These are phyloP conservation scores for Gobio gobio DNA, from an alignment of 2,113 vertebrate genomes.

Conservation along the genomic window DNA sequence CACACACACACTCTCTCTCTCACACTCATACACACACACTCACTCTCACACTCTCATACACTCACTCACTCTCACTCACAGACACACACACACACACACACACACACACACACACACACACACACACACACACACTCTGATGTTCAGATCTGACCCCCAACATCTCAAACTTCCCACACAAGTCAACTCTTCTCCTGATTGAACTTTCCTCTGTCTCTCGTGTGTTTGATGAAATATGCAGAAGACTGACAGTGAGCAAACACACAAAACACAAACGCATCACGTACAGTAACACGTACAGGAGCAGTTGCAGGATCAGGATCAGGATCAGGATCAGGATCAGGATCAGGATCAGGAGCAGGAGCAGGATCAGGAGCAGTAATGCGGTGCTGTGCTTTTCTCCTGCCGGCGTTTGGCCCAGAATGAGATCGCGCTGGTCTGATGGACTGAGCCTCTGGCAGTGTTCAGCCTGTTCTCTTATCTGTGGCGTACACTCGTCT, in stretches of 20 bases:
- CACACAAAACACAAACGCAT: not conserved
- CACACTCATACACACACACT: no score
- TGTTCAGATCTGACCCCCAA: not conserved
- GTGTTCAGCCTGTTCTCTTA: conserved; percentile 7
- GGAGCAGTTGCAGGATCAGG: no score
- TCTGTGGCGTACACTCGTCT: conserved; percentile 40
- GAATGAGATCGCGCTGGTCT: conserved; percentile 16
- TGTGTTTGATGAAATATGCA: conserved; percentile 43
- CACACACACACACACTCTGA: not conserved
- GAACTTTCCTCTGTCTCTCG: conserved; percentile 19
- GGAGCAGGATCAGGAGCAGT: no score
- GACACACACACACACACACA: no score
- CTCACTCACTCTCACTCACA: no score
- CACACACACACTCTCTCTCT: no score
- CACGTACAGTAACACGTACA: no score
- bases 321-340: no score
- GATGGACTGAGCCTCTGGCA: conserved; percentile 25
- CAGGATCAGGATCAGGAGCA: no score
- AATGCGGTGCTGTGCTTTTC: not conserved
- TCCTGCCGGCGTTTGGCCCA: conserved; percentile 42
- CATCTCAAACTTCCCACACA: not conserved
- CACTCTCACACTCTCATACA: no score
- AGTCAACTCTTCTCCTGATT: not conserved
- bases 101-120: not conserved
- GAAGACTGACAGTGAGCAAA: conserved; percentile 3